Percentiles rank a stretch among this genome's conserved stretches.
Conservation (phyloP, 2,113 vertebrate species). For the pig (Sus scrofa) region DNA sequence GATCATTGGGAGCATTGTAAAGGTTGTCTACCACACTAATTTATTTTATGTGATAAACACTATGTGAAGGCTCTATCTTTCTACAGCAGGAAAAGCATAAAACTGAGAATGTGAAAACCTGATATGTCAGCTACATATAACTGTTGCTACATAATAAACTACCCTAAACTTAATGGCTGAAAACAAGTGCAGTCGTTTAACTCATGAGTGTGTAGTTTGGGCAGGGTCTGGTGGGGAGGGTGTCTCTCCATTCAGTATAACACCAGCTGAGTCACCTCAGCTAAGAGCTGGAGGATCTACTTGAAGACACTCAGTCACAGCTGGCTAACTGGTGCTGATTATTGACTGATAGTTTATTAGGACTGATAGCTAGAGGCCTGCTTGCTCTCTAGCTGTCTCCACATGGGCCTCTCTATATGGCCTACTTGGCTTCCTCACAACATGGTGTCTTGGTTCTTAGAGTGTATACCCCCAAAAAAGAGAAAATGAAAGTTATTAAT, state of each 20-base stretch:
- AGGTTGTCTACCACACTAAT: rapidly evolving
- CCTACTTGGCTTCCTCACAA: neutral
- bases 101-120: neutral
- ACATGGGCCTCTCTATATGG: neutral
- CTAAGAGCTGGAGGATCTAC: neutral
- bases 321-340: neutral
- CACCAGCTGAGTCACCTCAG: neutral
- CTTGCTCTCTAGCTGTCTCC: neutral
- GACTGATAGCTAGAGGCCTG: neutral
- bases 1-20: no score
- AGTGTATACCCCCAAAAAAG: neutral
- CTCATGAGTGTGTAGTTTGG: neutral
- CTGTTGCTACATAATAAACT: neutral
- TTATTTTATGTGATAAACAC: neutral
- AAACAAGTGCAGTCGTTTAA: neutral
- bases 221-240: neutral
- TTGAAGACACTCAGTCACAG: neutral
- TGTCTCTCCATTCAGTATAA: neutral
- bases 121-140: neutral
- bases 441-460: neutral
- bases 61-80: neutral
- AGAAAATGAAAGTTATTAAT: neutral
- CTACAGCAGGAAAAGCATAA: neutral
- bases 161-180: neutral
- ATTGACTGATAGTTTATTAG: neutral